phyloP scores from a whole-genome alignment of 2,888 invertebrate species.

The Abscondita cerata region DNA sequence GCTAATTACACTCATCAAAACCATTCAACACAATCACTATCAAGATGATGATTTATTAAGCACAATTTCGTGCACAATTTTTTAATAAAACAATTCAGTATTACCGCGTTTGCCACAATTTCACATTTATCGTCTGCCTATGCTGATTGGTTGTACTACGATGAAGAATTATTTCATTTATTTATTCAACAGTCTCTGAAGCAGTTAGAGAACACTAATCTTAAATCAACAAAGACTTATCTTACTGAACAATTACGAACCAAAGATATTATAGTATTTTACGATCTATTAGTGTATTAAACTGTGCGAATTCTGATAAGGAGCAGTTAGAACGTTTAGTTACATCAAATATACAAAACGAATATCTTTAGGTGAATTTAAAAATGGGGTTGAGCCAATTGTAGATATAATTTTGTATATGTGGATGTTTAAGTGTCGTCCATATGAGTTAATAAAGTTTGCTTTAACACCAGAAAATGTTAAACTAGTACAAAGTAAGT shows the following conservation, averaged over 20 bases:
- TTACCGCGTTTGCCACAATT: slow-evolving; percentile 53
- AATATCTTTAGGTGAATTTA: slow-evolving; percentile 45
- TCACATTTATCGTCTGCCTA: slow-evolving; percentile 58
- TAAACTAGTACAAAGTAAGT: slow-evolving; percentile 33
- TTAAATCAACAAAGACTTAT: slow-evolving; percentile 37
- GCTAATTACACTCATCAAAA: slow-evolving; percentile 57
- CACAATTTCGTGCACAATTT: slow-evolving; percentile 53
- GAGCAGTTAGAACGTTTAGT: slow-evolving; percentile 48
- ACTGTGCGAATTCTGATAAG: slow-evolving; percentile 45
- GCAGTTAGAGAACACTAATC: slow-evolving; percentile 42
- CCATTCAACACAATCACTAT: slow-evolving; percentile 53
- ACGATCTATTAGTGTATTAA: slow-evolving; percentile 55
- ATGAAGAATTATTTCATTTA: slow-evolving; percentile 48
- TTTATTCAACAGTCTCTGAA: slow-evolving; percentile 49
- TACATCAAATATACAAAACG: slow-evolving; percentile 48
- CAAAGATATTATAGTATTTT: slow-evolving; percentile 60
- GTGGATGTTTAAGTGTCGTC: slow-evolving; percentile 56
- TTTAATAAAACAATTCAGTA: slow-evolving; percentile 51
- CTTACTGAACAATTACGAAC: slow-evolving; percentile 46
- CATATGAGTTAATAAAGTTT: slow-evolving; percentile 48
- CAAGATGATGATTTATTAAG: slow-evolving; percentile 54
- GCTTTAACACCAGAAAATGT: slow-evolving; percentile 41
- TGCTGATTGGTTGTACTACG: slow-evolving; percentile 55
- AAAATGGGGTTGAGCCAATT: slow-evolving; percentile 46
- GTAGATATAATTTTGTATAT: slow-evolving; percentile 55